These are phyloP conservation scores for Mohoua ochrocephala DNA, from an alignment of 2,113 vertebrate species.

Conservation along the genomic window DNA sequence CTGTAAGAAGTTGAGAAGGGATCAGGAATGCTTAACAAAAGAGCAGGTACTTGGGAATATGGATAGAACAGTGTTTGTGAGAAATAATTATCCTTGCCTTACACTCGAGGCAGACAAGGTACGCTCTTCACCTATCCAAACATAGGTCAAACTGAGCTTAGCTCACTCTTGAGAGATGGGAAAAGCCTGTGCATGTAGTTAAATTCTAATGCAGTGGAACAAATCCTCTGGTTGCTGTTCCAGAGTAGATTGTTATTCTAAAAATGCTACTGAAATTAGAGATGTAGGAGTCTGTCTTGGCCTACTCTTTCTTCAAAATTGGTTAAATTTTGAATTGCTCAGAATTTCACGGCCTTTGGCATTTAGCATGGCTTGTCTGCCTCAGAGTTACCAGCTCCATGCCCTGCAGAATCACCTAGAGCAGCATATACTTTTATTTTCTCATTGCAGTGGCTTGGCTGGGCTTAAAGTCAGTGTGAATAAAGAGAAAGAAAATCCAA, in stretches of 20 bases:
- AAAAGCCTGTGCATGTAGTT: neutral
- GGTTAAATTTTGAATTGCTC: neutral
- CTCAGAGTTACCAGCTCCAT: neutral
- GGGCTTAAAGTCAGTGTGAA: neutral
- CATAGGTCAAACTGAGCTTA: neutral
- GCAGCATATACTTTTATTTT: neutral
- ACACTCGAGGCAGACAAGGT: neutral
- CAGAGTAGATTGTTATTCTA: neutral
- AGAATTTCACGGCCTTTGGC: neutral
- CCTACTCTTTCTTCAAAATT: neutral
- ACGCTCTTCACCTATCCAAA: neutral
- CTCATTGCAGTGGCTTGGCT: neutral
- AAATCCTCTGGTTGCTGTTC: neutral
- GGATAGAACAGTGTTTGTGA: neutral
- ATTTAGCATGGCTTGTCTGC: neutral
- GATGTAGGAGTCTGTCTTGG: neutral
- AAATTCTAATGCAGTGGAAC: neutral
- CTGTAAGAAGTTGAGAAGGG: neutral
- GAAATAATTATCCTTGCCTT: neutral
- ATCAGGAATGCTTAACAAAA: neutral
- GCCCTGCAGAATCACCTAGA: neutral
- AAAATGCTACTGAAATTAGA: neutral
- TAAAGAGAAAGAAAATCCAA: conserved; percentile 4
- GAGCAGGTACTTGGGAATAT: neutral
- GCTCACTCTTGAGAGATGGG: neutral